Evolutionary conservation across 2,797 vertebrate genomes (phyloP), one percentile per base, ranked within the genome.

Genomic region (Acrossocheilus fasciatus): DNA sequence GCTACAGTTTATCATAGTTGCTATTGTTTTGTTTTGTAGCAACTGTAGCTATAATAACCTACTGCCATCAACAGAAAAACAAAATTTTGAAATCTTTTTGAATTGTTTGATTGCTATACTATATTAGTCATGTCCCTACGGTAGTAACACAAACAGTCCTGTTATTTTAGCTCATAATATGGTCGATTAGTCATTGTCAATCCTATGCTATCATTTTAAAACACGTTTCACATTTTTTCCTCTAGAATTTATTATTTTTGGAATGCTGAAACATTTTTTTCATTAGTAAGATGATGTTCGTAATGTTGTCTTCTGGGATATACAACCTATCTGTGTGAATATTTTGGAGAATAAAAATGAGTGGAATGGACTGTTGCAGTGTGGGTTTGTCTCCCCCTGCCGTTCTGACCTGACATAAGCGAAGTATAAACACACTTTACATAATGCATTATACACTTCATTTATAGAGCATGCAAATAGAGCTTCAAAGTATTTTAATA

Each of bases 371-470:
- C 17, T 30, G 50, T 17, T 66, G 64, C 8, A 30, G 30, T 20
- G 59, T 59, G 68, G 6, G 23, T 70, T 75, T 75, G 72, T 86
- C 81, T 81, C 86, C 86, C 72, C 70, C 86, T 86, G 76, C 72
- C 84, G 88, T 85, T 47, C 8, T 15, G 30, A 69, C 26, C 17
- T 50, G 43, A 47, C 30, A 66, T 3, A 59, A 83, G 6, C 2
- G 2, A 18, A 69, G 18, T 30, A 47, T 2, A 64, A 7, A 11
- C 54, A 59, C 39, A 47, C 69, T 64, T 45, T 34, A 17, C 62
- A 81, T 68, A 69, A 66, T 76, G 34, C 14, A 64, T 82, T 20
- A 59, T 11, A 52, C 47, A 36, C 20, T 54, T 6, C 7, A 70
- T 82, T 82, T 41, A 41, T 41, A 18, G 14, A 72, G 66, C 47